Evolutionary conservation across 2,113 vertebrate genomes (phyloP), one percentile per base, ranked within the genome.

Genomic region (Cebus imitator): DNA sequence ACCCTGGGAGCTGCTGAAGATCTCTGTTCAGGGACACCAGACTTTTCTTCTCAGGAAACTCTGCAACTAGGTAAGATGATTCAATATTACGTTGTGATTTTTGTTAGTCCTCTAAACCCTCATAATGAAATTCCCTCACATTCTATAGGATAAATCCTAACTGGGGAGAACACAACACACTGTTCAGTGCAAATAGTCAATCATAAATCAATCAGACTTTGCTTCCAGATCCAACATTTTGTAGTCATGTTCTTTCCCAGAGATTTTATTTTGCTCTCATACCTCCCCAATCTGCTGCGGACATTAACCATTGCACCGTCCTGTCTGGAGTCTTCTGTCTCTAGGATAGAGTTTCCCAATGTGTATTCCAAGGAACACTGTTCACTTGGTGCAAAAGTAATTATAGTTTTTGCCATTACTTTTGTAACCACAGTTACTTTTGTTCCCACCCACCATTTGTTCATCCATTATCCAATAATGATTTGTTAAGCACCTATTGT

Each of bases 211-310:
- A 52, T 4, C 50, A 68, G 45, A 92, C 79, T 91, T 91, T n/a
- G 92, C 95, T 92, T 96, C 82, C 48, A 86, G 21, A 52, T 89
- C 85, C 58, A 95, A 50, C 66, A 43, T 85, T 97, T 81, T 79
- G 21, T 58, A 87, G 76, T 78, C 79, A 48, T 86, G 91, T 96
- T 94, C 78, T 95, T 96, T 75, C 80, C 85, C 48, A 52, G 61
- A 43, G 43, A 75, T 89, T 79, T 90, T 64, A 57, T 93, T 89
- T 37, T 80, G 86, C 43, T 90, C 82, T 72, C 90, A 30, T 4
- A 18, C 43, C 25, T 83, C 45, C 66, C 86, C 32, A 16, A 37
- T 85, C 93, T 85, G 79, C 43, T 40, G 25, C 83, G 68, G 89
- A 55, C 52, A 50, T 55, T 79, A 88, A n/a, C 88, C 48, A 79